phyloP scores from a whole-genome alignment of 2,113 vertebrate species.

The Passer domesticus region DNA sequence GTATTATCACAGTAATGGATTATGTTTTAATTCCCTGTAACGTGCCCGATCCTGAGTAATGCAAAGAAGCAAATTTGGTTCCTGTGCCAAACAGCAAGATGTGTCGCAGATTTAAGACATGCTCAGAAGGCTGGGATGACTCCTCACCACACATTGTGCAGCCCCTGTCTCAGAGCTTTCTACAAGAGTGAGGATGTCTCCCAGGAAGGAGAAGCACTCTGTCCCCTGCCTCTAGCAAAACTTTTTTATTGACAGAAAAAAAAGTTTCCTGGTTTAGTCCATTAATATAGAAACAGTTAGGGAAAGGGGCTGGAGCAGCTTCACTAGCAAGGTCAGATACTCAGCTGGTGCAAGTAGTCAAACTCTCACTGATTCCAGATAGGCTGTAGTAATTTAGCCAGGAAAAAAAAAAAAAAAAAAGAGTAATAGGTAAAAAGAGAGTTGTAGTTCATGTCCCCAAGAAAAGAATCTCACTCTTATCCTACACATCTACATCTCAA shows the following conservation, averaged over 20 bases:
- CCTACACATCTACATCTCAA: neutral
- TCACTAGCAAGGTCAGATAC: neutral
- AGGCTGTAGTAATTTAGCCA: neutral
- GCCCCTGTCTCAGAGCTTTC: neutral
- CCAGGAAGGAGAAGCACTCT: neutral
- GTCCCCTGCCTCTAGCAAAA: neutral
- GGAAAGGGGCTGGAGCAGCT: neutral
- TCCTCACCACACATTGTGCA: neutral
- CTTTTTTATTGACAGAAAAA: neutral
- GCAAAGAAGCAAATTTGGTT: neutral
- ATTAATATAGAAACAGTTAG: neutral
- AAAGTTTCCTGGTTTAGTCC: neutral
- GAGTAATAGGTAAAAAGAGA: neutral
- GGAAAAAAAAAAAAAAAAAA: too few species aligned
- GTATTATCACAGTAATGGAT: slow-evolving; percentile 24
- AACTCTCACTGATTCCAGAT: neutral
- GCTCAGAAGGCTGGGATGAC: neutral
- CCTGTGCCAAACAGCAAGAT: neutral
- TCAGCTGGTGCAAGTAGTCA: neutral
- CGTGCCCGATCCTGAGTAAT: accelerated
- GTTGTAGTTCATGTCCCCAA: neutral
- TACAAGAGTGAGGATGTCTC: neutral
- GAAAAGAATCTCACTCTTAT: neutral
- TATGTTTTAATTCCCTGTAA: slow-evolving; percentile 21
- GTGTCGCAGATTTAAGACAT: neutral